Evolutionary conservation across 1,140 invertebrate genomes (phyloP), one percentile per base, ranked within the genome.

Genomic region (Macrobrachium nipponense): DNA sequence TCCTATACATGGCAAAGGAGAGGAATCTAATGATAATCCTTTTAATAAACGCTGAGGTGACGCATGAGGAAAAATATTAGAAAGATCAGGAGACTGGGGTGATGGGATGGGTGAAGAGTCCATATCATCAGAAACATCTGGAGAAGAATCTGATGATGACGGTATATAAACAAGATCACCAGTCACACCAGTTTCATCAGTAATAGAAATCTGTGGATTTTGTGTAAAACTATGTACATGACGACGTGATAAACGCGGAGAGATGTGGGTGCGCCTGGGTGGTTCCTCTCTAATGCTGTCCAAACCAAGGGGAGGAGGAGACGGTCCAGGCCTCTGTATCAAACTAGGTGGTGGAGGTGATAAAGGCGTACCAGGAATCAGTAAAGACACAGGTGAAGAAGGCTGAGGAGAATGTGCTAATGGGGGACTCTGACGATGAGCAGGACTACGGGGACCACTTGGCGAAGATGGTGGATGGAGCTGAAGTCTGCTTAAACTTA

Each of bases 161-260:
- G 96, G 76, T 43, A 86, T 90, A 0, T 95, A 95, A 1, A 96
- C 94, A 91, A 96, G 95, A 27, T 95, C 95, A n/a, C 96, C 96
- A 60, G 95, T 92, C 84, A 36, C 27, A 36, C 27, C 27, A 36
- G 27, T 36, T 36, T 96, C 96, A 90, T 98, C 97, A 0, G 97
- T 98, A 7, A 98, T 93, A 89, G 96, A 97, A 87, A 98, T 98
- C 91, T 97, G 96, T 0, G 97, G 96, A 90, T 91, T 90, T 66
- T 89, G 61, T 86, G 73, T 80, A 58, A 89, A 80, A 64, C 66
- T 86, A 75, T 86, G 68, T 6, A 77, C 68, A 64, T 72, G 79
- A 51, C 78, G 62, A 15, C 27, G 27, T 36, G 83, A 76, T 51
- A 72, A 23, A 18, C 59, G 77, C 17, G 79, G 83, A 36, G 83